Conservation (phyloP, 2,113 vertebrate species). For the Syngnathoides biaculeatus region DNA sequence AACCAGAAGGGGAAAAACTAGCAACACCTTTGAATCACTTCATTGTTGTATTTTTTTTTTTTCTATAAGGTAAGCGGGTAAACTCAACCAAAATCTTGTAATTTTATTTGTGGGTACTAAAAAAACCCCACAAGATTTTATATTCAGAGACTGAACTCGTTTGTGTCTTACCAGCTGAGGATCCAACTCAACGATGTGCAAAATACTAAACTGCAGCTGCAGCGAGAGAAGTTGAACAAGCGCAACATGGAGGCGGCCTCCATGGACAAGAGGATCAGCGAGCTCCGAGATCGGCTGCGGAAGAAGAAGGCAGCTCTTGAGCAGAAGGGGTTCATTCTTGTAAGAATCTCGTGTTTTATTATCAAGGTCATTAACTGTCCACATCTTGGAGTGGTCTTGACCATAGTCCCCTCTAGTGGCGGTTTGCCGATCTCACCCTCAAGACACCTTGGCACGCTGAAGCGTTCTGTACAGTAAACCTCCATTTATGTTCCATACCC, state of each 20-base stretch:
- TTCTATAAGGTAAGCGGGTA: too few species aligned
- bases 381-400: neutral
- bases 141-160: neutral
- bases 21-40: too few species aligned
- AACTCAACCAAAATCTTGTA: too few species aligned
- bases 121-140: too few species aligned
- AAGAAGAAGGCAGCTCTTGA: slow-evolving; percentile 97
- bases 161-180: slow-evolving; percentile 74
- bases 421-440: too few species aligned
- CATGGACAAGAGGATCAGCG: slow-evolving; percentile 93
- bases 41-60: too few species aligned
- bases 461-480: too few species aligned
- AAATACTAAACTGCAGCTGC: slow-evolving; percentile 90
- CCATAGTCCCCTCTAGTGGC: neutral
- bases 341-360: slow-evolving; percentile 62
- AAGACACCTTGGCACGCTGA: too few species aligned
- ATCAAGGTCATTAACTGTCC: neutral
- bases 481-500: too few species aligned
- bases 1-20: too few species aligned
- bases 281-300: slow-evolving; percentile 92
- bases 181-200: slow-evolving; percentile 97
- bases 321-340: slow-evolving; percentile 91
- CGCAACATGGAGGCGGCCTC: slow-evolving; percentile 90
- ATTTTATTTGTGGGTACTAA: too few species aligned
- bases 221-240: slow-evolving; percentile 93